Conservation (phyloP, 2,113 vertebrate species). For the Raja brachyura region DNA sequence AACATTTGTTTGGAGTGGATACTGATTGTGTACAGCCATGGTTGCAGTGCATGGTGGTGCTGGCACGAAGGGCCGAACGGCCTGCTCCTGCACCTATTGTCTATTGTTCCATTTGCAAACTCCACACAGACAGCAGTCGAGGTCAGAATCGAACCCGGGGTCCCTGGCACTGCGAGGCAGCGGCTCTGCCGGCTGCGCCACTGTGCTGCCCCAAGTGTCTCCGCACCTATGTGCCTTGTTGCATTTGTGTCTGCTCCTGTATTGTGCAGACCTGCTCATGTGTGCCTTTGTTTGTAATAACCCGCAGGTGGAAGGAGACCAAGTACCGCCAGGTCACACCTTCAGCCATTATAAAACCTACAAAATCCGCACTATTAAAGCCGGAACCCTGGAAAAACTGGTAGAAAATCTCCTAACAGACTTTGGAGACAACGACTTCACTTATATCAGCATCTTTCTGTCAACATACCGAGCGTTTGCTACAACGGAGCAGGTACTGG, state of each 20-base stretch:
- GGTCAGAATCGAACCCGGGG: no score
- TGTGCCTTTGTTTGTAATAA: constrained; percentile 9
- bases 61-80: no score
- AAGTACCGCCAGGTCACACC: constrained; percentile 79
- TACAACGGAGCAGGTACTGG: constrained; percentile 72
- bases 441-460: constrained; percentile 89
- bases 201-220: neutral
- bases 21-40: no score
- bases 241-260: neutral
- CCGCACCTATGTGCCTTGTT: no score
- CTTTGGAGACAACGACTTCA: constrained; percentile 87
- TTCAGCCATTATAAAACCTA: constrained; percentile 88
- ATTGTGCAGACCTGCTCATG: constrained; percentile 45
- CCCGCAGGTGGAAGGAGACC: constrained; percentile 70
- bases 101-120: neutral
- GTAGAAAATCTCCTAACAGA: constrained; percentile 88
- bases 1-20: no score
- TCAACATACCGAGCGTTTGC: constrained; percentile 85
- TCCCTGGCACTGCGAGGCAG: no score
- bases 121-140: no score
- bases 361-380: constrained; percentile 87
- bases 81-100: no score
- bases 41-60: no score
- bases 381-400: constrained; percentile 84
- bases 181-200: no score